These are phyloP conservation scores for Rhagonycha lutea DNA, from an alignment of 2,888 invertebrate species.

Conservation along the genomic window DNA sequence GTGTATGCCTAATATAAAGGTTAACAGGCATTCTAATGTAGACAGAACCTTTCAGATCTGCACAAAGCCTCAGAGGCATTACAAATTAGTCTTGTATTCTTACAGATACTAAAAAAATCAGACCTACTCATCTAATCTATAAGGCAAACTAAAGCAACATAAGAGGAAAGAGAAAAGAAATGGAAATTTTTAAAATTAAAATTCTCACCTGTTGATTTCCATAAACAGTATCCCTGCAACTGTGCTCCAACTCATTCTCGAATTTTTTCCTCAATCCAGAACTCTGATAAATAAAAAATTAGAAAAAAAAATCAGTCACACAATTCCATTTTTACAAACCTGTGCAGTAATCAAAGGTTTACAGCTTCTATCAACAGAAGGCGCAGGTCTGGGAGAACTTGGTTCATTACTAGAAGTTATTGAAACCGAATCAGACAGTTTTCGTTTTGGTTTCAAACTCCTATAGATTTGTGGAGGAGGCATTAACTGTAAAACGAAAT, in stretches of 20 bases:
- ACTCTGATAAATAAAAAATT: conserved; percentile 32
- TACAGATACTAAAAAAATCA: too few species aligned
- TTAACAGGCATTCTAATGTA: too few species aligned
- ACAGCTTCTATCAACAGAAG: conserved; percentile 66
- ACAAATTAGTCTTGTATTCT: too few species aligned
- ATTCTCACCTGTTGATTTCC: conserved; percentile 36
- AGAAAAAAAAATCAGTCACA: neutral
- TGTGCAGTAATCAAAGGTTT: conserved; percentile 61
- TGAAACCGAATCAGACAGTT: conserved; percentile 57
- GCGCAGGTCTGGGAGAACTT: conserved; percentile 56
- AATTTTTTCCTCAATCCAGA: conserved; percentile 48
- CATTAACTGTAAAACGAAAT: conserved; percentile 37
- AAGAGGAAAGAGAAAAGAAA: neutral
- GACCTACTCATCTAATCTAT: too few species aligned
- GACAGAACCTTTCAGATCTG: too few species aligned
- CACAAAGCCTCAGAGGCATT: too few species aligned
- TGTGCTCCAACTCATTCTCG: conserved; percentile 49
- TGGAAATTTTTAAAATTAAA: neutral
- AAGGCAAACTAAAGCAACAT: too few species aligned
- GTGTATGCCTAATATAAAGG: too few species aligned
- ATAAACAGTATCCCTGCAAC: conserved; percentile 44
- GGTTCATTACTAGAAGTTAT: conserved; percentile 51
- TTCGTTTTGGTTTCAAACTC: conserved; percentile 75
- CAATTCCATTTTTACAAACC: conserved; percentile 42
- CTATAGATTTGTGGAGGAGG: conserved; percentile 81